Evolutionary conservation across 2,113 vertebrate genomes (phyloP), one percentile per base, ranked within the genome.

Genomic region (Pungitius pungitius): DNA sequence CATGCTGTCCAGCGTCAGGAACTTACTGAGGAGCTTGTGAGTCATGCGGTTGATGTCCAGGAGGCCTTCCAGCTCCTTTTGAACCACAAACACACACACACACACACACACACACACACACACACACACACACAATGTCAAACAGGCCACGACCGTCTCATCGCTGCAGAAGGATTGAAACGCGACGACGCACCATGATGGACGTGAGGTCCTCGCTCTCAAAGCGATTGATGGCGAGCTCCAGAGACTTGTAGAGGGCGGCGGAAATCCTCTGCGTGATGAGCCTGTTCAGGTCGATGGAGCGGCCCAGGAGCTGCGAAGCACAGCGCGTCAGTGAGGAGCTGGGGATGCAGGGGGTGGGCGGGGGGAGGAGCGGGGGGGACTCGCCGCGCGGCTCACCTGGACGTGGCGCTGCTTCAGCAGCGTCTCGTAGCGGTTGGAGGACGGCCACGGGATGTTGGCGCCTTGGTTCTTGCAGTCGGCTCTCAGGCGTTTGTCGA

Each of bases 181-280:
- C 8, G 4, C 1, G 45, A 20, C 1, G 8, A 69, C 92, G 89
- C 85, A 98, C 98, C 97, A 99, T 96, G 22, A 99, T 96, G 33
- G 97, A 99, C 3, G 98, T 99, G 79, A 99, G 95, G 85, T 99
- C 97, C 88, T 99, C 98, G 1, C 98, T 99, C 93, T 99, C 98
- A 3, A 99, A 99, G 88, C 98, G 96, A 85, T 97, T 96, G 90
- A 99, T 98, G 73, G 98, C 97, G 79, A 99, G 96, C 81, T 99
- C 98, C 83, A 99, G 77, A 0, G 98, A 99, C 76, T 96, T 99
- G 88, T 98, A 96, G 91, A 99, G 97, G 0, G 98, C 98, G 1
- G 97, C 96, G 3, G 98, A 99, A 82, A 99, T 95, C 55, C 98
- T 95, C 92, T 99, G 98, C 30, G 97, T 99, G 87, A 99, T 98